Base-by-base conservation (phyloP, 1,140 invertebrate genomes). In the Ceratitis capitata region DNA sequence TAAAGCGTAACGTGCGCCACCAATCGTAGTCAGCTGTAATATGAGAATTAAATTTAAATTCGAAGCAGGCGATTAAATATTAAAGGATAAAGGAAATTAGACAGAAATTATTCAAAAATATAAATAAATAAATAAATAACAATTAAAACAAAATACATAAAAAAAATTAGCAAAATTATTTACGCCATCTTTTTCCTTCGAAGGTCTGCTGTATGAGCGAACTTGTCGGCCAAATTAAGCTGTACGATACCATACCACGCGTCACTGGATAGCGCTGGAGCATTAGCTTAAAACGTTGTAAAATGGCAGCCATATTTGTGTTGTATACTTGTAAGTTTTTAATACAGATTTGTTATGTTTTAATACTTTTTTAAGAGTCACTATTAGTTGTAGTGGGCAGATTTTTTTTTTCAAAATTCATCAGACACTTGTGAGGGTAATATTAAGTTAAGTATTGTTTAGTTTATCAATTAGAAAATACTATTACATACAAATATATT, bases 191-290 rank as follows among this genome's bases (percentile, higher is more conserved):
- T 85, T 89, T 92, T 23, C 88, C 88, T 83, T 93, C 92, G 58
- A 95, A 92, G 51, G 93, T 92, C 88, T 95, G 94, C 87, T 95
- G 94, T 45, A 94, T 92, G 6, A 96, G 85, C 88, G 94, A 94
- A 84, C 94, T 95, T 0, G 93, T 91, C 3, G 96, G 95, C 95
- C 95, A 96, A 69, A 96, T 95, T 1, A 95, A 88, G 10, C 94
- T 93, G 86, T 97, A 97, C 0, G 95, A 95, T 14, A 94, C 92
- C 95, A 97, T 97, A 42, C 96, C 96, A 6, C 94, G 92, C 14
- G 92, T 83, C 29, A 94, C 86, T 9, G 93, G 93, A 86, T 92
- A 92, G 32, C 88, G 86, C 42, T 87, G 87, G 2, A 90, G 58
- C 14, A 92, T 58, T 49, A 85, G 85, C 88, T 89, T 91, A n/a